phyloP scores from a whole-genome alignment of 2,113 vertebrate species.

The Pungitius pungitius region DNA sequence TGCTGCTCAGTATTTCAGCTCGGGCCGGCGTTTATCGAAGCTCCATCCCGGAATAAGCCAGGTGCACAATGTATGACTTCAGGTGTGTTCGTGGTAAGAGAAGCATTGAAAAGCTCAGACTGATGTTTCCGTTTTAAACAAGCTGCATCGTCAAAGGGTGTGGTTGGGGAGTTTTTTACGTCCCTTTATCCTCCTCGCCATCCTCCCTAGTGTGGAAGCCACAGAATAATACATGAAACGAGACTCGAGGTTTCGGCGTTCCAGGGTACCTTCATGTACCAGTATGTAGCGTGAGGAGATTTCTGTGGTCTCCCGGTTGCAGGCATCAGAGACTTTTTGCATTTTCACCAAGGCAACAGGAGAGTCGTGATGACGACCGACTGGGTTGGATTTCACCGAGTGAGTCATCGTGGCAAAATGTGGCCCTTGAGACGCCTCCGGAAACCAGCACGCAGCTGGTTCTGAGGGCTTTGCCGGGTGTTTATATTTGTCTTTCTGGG shows the following conservation, averaged over 20 bases:
- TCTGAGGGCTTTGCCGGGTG: too few species aligned
- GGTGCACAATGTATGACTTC: background rate
- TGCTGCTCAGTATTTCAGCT: background rate
- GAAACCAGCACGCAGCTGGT: too few species aligned
- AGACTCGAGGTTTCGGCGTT: slow-evolving; percentile 12
- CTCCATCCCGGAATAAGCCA: background rate
- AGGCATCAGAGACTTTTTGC: slow-evolving; percentile 1
- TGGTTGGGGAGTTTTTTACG: too few species aligned
- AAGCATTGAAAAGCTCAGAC: background rate
- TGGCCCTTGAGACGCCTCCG: too few species aligned
- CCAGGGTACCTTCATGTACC: background rate
- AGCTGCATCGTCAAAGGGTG: background rate
- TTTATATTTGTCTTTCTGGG: too few species aligned
- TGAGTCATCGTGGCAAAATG: too few species aligned
- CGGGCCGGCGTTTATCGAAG: background rate
- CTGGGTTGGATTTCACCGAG: too few species aligned
- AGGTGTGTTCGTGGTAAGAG: background rate
- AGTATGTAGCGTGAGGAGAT: background rate
- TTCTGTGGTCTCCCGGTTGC: slow-evolving; percentile 7
- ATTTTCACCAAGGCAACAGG: background rate
- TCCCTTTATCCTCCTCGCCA: too few species aligned
- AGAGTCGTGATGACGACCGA: background rate
- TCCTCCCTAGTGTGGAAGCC: too few species aligned
- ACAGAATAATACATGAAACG: slow-evolving; percentile 23
- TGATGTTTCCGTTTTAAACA: background rate